phyloP scores from a whole-genome alignment of 2,113 vertebrate species.

The Equus przewalskii region DNA sequence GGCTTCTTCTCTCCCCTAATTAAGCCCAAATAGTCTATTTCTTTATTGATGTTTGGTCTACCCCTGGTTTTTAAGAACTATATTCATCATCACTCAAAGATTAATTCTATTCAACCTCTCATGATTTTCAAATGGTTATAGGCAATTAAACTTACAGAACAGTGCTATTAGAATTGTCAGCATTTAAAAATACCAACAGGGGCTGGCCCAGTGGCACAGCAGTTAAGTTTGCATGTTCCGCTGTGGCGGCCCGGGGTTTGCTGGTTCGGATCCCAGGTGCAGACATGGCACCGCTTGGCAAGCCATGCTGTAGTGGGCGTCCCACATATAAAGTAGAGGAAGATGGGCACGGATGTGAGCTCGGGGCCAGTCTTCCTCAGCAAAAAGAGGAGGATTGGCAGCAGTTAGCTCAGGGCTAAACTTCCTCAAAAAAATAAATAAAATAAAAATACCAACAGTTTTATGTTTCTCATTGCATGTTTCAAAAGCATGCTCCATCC shows the following conservation, averaged over 20 bases:
- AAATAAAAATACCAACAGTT: neutral
- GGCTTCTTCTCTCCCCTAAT: neutral
- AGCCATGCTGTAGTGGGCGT: too few relatives aligned
- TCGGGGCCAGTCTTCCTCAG: too few relatives aligned
- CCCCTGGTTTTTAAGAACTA: neutral
- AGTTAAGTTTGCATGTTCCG: too few relatives aligned
- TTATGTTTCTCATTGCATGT: neutral
- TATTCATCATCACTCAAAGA: neutral
- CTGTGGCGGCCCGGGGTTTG: too few relatives aligned
- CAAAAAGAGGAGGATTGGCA: too few relatives aligned
- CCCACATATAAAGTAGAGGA: too few relatives aligned
- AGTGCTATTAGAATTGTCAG: neutral
- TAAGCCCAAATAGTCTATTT: neutral
- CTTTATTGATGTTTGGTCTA: neutral
- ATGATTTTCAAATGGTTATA: neutral
- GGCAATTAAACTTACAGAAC: neutral
- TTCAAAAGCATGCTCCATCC: neutral
- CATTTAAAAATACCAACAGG: neutral
- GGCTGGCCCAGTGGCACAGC: too few relatives aligned
- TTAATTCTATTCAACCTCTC: neutral
- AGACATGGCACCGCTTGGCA: too few relatives aligned
- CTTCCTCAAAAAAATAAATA: too few relatives aligned
- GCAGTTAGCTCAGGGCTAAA: too few relatives aligned
- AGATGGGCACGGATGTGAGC: too few relatives aligned
- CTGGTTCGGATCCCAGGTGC: too few relatives aligned